Conservation (phyloP, 2,888 invertebrate species). For the Adineta ricciae region DNA sequence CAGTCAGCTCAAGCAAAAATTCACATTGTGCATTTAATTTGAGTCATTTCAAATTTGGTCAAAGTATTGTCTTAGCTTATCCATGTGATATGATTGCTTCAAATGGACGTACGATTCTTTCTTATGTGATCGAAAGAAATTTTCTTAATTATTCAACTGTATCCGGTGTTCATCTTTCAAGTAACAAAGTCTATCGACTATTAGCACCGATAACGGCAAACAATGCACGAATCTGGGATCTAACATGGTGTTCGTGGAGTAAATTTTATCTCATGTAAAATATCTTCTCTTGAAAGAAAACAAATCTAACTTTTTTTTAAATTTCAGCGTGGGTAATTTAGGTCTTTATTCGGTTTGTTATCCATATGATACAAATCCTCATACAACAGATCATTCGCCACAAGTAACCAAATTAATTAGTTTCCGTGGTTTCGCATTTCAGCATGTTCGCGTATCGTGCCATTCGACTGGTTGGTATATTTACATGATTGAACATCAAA, state of each 20-base stretch:
- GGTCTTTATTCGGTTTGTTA: neutral
- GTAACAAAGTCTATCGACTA: neutral
- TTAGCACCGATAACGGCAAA: neutral
- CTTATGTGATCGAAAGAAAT: neutral
- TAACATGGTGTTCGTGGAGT: neutral
- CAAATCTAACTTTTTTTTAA: neutral
- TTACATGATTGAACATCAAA: neutral
- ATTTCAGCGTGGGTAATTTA: neutral
- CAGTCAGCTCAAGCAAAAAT: neutral
- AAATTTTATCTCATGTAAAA: neutral
- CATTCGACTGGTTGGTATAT: neutral
- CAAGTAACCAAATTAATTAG: neutral
- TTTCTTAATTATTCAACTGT: neutral
- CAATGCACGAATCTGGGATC: neutral
- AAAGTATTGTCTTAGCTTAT: neutral
- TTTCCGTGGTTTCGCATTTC: neutral
- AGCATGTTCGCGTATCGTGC: neutral
- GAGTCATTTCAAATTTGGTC: neutral
- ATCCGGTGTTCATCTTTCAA: neutral
- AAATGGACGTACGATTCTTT: neutral
- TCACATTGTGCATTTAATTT: neutral
- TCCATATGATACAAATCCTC: neutral
- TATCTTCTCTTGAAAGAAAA: neutral
- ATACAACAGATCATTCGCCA: neutral
- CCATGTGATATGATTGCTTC: slow-evolving; percentile 9